Percentiles rank a stretch among this genome's conserved stretches.
These are phyloP conservation scores for Campopleginae sp. DNA, from an alignment of 2,888 invertebrate species.

Conservation along the genomic window DNA sequence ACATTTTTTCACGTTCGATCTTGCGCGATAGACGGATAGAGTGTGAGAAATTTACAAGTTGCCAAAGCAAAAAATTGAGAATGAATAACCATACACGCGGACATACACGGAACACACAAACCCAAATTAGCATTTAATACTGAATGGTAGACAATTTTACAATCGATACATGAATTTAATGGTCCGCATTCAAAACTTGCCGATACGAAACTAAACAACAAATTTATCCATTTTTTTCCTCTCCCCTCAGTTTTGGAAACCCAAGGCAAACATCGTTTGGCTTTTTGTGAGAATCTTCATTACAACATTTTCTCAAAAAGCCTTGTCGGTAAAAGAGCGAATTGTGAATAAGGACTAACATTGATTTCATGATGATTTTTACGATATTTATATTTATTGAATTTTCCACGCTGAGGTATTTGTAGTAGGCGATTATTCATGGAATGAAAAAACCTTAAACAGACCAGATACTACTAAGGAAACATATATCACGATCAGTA, in stretches of 20 bases:
- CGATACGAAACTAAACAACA: not conserved
- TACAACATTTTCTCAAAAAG: not conserved
- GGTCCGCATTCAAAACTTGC: constrained; percentile 56
- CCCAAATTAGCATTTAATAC: constrained; percentile 60
- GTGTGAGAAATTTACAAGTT: not conserved
- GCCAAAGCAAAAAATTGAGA: constrained; percentile 12
- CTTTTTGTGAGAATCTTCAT: not conserved
- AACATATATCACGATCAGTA: constrained; percentile 50
- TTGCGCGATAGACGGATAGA: constrained; percentile 45
- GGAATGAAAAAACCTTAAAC: constrained; percentile 37
- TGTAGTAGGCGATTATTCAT: constrained; percentile 39
- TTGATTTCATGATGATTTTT: constrained; percentile 62
- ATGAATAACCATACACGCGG: constrained; percentile 22
- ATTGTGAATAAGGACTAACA: constrained; percentile 52
- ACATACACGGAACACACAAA: constrained; percentile 34
- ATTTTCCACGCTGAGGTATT: constrained; percentile 53
- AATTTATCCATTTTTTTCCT: not conserved
- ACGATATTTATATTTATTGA: constrained; percentile 56
- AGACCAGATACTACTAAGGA: constrained; percentile 56
- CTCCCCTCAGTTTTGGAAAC: not conserved
- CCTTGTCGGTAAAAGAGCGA: not conserved
- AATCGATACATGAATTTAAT: constrained; percentile 58
- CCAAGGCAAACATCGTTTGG: not conserved
- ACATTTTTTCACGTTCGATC: constrained; percentile 62
- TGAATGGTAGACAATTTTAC: constrained; percentile 58